Evolutionary conservation across 1,140 invertebrate species (phyloP).

Genomic region (Bombus fervidus): DNA sequence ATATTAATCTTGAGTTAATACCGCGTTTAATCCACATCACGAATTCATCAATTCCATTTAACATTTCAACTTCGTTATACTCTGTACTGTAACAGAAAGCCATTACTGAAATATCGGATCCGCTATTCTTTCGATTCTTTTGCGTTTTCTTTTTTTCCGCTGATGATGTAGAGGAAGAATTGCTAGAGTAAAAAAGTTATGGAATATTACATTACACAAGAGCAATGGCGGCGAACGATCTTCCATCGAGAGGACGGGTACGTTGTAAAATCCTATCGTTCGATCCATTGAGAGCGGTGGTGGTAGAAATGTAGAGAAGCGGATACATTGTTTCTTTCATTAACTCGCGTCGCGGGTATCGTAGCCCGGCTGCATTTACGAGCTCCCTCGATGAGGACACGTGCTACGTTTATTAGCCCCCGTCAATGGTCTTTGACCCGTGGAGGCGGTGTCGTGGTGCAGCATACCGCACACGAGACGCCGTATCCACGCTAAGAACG

Average conservation of each 20-base stretch:
- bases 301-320: not conserved
- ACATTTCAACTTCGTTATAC: slow-evolving; percentile 5
- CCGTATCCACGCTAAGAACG: slow-evolving; percentile 13
- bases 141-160: not conserved
- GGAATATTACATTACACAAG: slow-evolving; percentile 25
- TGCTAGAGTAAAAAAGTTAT: not conserved
- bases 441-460: slow-evolving; percentile 38
- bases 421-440: slow-evolving; percentile 62
- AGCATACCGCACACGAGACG: slow-evolving; percentile 15
- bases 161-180: not conserved
- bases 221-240: not conserved
- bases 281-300: not conserved
- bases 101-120: not conserved
- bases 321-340: slow-evolving; percentile 61
- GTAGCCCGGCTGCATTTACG: slow-evolving; percentile 45
- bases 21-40: slow-evolving; percentile 1
- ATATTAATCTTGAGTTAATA: not conserved
- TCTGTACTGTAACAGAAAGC: not conserved
- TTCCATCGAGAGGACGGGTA: not conserved
- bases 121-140: not conserved
- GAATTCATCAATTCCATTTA: slow-evolving; percentile 18
- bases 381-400: slow-evolving; percentile 49
- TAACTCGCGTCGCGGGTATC: slow-evolving; percentile 47
- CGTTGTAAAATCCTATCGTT: slow-evolving; percentile 27
- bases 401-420: slow-evolving; percentile 63